These are phyloP conservation scores for Synchiropus splendidus DNA, from an alignment of 2,113 vertebrate genomes.

Conservation along the genomic window DNA sequence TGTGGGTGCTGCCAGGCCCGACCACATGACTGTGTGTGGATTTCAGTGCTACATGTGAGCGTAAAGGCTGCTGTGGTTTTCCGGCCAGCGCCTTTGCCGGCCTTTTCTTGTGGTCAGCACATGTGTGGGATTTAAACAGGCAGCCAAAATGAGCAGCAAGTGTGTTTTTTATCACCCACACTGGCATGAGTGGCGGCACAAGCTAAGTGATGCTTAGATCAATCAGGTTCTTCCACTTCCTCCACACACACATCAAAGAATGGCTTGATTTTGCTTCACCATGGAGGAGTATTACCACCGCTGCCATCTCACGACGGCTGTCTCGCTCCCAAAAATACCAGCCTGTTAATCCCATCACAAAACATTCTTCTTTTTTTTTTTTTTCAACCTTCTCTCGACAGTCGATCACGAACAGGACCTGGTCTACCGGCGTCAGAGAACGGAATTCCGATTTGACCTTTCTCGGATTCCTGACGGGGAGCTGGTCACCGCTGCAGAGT, in stretches of 20 bases:
- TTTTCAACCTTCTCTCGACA: slow-evolving; percentile 26
- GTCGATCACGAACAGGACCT: slow-evolving; percentile 80
- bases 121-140: slow-evolving; percentile 64
- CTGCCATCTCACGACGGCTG: too few species aligned
- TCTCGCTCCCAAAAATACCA: too few species aligned
- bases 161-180: slow-evolving; percentile 37
- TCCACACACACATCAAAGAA: slow-evolving; percentile 40
- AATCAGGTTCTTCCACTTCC: slow-evolving; percentile 55
- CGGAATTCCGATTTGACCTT: slow-evolving; percentile 86
- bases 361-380: neutral
- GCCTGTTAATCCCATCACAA: slow-evolving; percentile 1
- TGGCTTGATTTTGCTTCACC: slow-evolving; percentile 18
- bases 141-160: slow-evolving; percentile 44
- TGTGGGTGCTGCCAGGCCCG: slow-evolving; percentile 26
- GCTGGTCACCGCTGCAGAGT: slow-evolving; percentile 84
- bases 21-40: slow-evolving; percentile 28
- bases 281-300: slow-evolving; percentile 24
- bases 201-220: slow-evolving; percentile 60
- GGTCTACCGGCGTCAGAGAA: slow-evolving; percentile 72
- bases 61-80: slow-evolving; percentile 60
- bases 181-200: slow-evolving; percentile 25
- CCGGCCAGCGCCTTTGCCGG: slow-evolving; percentile 58
- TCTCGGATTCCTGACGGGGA: slow-evolving; percentile 89
- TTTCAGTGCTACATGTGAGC: slow-evolving; percentile 32
- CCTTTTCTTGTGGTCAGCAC: slow-evolving; percentile 72